Conservation (phyloP, 2,797 vertebrate species). For the Ciconia nigra region DNA sequence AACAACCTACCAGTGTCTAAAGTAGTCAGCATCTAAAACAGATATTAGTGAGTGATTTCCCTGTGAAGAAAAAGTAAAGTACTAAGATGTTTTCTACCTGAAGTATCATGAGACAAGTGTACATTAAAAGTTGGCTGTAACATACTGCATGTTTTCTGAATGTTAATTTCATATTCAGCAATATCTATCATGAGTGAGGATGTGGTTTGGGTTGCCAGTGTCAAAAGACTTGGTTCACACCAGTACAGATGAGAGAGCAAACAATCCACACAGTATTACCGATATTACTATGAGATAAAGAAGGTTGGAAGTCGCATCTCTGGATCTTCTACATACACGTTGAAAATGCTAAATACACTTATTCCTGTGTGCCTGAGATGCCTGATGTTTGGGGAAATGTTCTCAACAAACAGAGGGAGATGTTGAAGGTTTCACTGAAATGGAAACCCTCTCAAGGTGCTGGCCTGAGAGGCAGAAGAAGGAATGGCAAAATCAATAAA, state of each 20-base stretch:
- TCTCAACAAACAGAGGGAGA: background rate
- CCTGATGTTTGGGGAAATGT: background rate
- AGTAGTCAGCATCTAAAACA: conserved; percentile 7
- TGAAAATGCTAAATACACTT: background rate
- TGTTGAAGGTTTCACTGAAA: background rate
- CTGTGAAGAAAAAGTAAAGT: background rate
- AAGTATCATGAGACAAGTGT: background rate
- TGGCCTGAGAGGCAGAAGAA: background rate
- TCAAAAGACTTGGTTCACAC: background rate
- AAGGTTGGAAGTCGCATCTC: background rate
- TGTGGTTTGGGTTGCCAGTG: background rate
- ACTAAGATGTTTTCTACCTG: background rate
- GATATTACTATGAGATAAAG: background rate
- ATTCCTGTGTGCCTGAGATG: background rate
- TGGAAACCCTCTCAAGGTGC: background rate
- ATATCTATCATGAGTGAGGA: background rate
- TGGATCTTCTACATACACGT: fast-evolving
- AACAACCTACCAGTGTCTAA: background rate
- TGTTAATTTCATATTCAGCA: background rate
- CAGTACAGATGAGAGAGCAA: background rate
- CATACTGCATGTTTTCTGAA: background rate
- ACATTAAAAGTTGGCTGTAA: background rate
- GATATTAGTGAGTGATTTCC: background rate
- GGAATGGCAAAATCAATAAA: background rate
- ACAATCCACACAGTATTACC: background rate